These are phyloP conservation scores for Eristalinus sepulchralis DNA, from an alignment of 2,888 invertebrate genomes.

Conservation along the genomic window DNA sequence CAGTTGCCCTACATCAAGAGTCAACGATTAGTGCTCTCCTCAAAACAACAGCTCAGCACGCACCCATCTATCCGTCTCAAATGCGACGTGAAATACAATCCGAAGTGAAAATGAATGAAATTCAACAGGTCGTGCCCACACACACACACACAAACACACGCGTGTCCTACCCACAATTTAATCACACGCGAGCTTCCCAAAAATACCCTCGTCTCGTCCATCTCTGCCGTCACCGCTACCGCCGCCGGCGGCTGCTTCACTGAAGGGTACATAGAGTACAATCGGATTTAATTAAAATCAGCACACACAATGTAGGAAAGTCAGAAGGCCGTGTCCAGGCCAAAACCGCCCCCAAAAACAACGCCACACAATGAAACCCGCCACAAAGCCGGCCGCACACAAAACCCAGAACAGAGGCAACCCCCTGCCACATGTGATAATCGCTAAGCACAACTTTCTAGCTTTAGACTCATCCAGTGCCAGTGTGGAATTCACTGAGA, in stretches of 20 bases:
- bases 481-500: background rate
- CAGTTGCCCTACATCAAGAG: background rate
- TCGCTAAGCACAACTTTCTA: slow-evolving; percentile 17
- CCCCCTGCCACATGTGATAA: slow-evolving; percentile 29
- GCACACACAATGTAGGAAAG: slow-evolving; percentile 48
- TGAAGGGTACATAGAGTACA: slow-evolving; percentile 6
- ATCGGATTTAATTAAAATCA: slow-evolving; percentile 60
- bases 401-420: background rate
- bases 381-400: slow-evolving; percentile 48
- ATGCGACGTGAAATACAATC: background rate
- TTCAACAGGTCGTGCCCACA: slow-evolving; percentile 24
- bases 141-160: background rate
- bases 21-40: background rate
- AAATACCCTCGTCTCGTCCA: background rate
- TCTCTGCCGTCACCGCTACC: too few species aligned
- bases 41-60: background rate
- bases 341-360: slow-evolving; percentile 9
- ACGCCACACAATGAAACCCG: slow-evolving; percentile 36
- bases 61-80: background rate
- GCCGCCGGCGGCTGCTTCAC: background rate
- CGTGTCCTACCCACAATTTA: background rate
- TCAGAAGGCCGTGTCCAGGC: slow-evolving; percentile 43
- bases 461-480: background rate
- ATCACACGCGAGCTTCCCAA: background rate
- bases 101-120: background rate